These are phyloP conservation scores for Nomada lathburiana DNA, from an alignment of 2,888 invertebrate species.

Conservation along the genomic window DNA sequence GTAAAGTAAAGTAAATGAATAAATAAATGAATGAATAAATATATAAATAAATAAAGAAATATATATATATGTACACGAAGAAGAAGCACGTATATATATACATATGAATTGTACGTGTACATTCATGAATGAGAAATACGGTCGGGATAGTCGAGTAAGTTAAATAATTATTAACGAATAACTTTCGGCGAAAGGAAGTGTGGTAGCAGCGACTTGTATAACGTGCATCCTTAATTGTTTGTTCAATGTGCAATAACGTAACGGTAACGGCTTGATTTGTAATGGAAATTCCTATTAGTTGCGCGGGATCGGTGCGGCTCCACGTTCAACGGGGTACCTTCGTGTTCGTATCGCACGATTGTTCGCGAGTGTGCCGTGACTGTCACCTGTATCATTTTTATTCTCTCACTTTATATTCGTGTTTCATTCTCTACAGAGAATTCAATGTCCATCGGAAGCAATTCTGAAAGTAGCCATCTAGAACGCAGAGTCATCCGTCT, in stretches of 20 bases:
- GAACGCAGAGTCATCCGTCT: too few species aligned
- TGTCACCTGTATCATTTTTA: neutral
- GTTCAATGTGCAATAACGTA: constrained; percentile 81
- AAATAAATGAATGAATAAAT: constrained; percentile 31
- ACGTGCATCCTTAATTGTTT: constrained; percentile 76
- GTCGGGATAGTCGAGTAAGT: constrained; percentile 19
- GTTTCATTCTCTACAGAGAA: neutral
- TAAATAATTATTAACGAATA: constrained; percentile 11
- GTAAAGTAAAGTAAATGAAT: constrained; percentile 41
- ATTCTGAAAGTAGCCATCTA: too few species aligned
- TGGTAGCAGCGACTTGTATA: constrained; percentile 62
- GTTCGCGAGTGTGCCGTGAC: constrained; percentile 14
- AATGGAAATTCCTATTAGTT: constrained; percentile 17
- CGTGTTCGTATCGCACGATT: constrained; percentile 8
- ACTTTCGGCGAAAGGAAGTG: constrained; percentile 22
- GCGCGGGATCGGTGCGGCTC: constrained; percentile 24
- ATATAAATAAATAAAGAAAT: constrained; percentile 53
- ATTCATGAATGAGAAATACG: constrained; percentile 6
- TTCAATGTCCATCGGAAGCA: neutral
- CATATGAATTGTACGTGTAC: constrained; percentile 20
- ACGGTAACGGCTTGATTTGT: constrained; percentile 66
- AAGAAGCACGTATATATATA: constrained; percentile 19
- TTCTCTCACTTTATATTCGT: neutral
- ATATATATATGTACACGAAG: constrained; percentile 31
- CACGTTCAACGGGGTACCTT: neutral